phyloP scores from a whole-genome alignment of 2,888 invertebrate species.

The Napeogenes sylphis region DNA sequence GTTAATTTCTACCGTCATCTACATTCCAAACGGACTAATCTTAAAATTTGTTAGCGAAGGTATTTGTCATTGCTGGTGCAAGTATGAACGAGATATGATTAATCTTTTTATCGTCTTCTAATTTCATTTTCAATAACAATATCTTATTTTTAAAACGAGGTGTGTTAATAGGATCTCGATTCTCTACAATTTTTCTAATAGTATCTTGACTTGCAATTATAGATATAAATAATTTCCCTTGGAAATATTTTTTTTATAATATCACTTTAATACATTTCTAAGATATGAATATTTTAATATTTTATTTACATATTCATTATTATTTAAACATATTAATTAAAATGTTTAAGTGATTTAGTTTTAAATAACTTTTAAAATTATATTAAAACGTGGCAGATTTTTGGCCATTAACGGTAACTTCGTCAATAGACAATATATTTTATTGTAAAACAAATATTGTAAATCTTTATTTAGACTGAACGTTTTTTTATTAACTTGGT shows the following conservation, averaged over 20 bases:
- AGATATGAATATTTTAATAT: slow-evolving; percentile 71
- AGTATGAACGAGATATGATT: slow-evolving; percentile 13
- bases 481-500: slow-evolving; percentile 38
- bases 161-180: slow-evolving; percentile 46
- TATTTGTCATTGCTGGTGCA: no score
- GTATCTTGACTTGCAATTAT: slow-evolving; percentile 59
- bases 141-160: slow-evolving; percentile 31
- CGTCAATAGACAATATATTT: slow-evolving; percentile 35
- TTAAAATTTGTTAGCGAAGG: slow-evolving; percentile 15
- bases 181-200: slow-evolving; percentile 60
- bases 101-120: slow-evolving; percentile 16
- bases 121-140: slow-evolving; percentile 27
- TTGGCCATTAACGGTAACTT: slow-evolving; percentile 18
- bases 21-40: no score
- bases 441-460: slow-evolving; percentile 33
- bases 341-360: slow-evolving; percentile 23
- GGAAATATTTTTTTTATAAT: slow-evolving; percentile 62
- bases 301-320: slow-evolving; percentile 55
- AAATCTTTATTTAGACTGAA: slow-evolving; percentile 31
- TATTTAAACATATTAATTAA: slow-evolving; percentile 25
- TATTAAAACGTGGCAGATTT: slow-evolving; percentile 18
- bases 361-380: slow-evolving; percentile 20
- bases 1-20: no score
- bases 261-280: slow-evolving; percentile 72
- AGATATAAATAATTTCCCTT: slow-evolving; percentile 73